These are phyloP conservation scores for Chamaetylas fuelleborni DNA, from an alignment of 2,113 vertebrate species.

Conservation along the genomic window DNA sequence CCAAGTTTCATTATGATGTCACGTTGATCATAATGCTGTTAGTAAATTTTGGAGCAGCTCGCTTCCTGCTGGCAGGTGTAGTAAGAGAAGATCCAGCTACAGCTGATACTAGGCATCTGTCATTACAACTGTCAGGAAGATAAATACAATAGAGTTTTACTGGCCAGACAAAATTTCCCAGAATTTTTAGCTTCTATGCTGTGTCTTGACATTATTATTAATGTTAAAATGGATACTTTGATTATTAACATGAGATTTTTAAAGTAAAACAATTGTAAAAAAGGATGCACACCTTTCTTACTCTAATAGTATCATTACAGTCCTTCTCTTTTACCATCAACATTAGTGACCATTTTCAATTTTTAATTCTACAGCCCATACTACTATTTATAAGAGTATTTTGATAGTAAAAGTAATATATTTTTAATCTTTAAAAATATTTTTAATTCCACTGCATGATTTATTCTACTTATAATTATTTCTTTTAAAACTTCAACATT, in stretches of 20 bases:
- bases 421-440: background rate
- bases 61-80: slow-evolving; percentile 8
- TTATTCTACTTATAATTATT: background rate
- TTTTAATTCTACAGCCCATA: background rate
- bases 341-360: background rate
- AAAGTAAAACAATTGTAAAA: background rate
- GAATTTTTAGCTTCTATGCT: background rate
- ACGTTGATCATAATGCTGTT: slow-evolving; percentile 22
- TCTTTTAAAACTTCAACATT: background rate
- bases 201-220: background rate
- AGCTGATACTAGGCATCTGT: slow-evolving; percentile 21
- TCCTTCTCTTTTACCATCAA: background rate
- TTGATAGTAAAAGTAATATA: background rate
- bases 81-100: background rate
- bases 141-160: background rate
- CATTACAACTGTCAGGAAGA: slow-evolving; percentile 41
- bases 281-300: background rate
- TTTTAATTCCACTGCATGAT: background rate
- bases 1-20: background rate
- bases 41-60: slow-evolving; percentile 30
- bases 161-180: background rate
- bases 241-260: background rate
- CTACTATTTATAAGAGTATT: background rate
- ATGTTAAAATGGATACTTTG: background rate
- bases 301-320: background rate